Evolutionary conservation across 2,797 vertebrate species (phyloP), one percentile per base, ranked within the genome.

Genomic region (Macropus fuliginosus): DNA sequence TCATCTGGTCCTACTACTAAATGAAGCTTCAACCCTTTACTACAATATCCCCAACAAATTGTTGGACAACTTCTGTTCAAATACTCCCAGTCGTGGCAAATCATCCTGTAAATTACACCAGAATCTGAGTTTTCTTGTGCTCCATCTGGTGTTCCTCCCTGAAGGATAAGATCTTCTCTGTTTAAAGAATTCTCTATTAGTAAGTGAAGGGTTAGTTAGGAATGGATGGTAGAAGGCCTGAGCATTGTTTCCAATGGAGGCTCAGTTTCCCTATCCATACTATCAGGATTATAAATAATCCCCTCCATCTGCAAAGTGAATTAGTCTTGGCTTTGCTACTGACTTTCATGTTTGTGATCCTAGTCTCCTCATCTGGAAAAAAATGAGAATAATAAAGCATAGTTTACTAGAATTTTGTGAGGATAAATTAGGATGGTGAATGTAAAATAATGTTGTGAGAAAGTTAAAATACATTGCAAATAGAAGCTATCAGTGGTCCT

Each of bases 231-330:
- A 50, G 57, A 93, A 90, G 29, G 28, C 21, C 9, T 92, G 92
- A 34, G 10, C 1, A 55, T 18, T 40, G 31, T 40, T 87, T 96
- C 91, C 91, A 57, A 3, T 24, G 2, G 56, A 28, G 46, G 55
- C 93, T 95, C 40, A 50, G 31, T 87, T 91, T 94, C 62, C 18
- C 13, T 81, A 90, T 93, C 29, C 28, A 54, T 56, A 81, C 40
- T 11, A 87, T 27, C 40, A 87, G 40, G 74, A 87, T 46, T 87
- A 50, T 87, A 3, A 16, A 28, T 55, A 57, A 89, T 50, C 18
- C 14, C 28, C 54, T 29, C 11, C 90, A 91, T 50, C 90, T 91
- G 27, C 92, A n/a, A 54, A 40, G 27, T 29, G 50, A 10, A 16
- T 4, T 62, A 81, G 54, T 89, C 6, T 0, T 0, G 74, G 4